Evolutionary conservation across 2,797 vertebrate species (phyloP).

Genomic region (Crocodylus rhombifer): DNA sequence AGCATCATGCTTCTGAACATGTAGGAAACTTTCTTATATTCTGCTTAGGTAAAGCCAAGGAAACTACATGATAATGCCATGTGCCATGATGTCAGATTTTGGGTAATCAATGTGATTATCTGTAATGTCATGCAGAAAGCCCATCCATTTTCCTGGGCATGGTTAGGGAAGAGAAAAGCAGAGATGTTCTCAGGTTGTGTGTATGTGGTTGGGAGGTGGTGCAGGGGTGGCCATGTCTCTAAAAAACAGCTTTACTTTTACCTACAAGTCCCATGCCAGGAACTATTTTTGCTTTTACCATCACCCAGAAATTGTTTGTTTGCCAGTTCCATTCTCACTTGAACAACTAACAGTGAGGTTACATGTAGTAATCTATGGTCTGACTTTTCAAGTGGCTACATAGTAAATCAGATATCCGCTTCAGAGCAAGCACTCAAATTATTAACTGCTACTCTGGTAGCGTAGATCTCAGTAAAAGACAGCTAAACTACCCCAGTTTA

Average conservation of each 20-base stretch:
- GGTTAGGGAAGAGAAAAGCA: neutral
- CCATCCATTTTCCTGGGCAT: neutral
- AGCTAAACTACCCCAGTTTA: too few species aligned
- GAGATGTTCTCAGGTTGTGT: neutral
- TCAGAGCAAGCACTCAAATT: neutral
- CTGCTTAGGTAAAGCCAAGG: neutral
- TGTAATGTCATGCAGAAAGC: neutral
- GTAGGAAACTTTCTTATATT: neutral
- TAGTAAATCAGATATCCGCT: neutral
- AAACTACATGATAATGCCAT: neutral
- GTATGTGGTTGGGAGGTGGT: neutral
- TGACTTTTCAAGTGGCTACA: neutral
- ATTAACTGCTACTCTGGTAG: too few species aligned
- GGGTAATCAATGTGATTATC: neutral
- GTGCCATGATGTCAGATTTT: neutral
- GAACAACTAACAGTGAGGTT: neutral
- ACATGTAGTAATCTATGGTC: neutral
- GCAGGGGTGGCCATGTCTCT: neutral
- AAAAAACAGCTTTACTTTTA: neutral
- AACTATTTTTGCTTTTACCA: neutral
- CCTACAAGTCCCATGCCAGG: neutral
- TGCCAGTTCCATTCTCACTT: neutral
- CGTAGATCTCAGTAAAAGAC: too few species aligned
- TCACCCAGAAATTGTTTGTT: neutral
- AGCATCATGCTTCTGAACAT: neutral